These are phyloP conservation scores for Octopus sinensis DNA, from an alignment of 1,140 invertebrate species.

Conservation along the genomic window DNA sequence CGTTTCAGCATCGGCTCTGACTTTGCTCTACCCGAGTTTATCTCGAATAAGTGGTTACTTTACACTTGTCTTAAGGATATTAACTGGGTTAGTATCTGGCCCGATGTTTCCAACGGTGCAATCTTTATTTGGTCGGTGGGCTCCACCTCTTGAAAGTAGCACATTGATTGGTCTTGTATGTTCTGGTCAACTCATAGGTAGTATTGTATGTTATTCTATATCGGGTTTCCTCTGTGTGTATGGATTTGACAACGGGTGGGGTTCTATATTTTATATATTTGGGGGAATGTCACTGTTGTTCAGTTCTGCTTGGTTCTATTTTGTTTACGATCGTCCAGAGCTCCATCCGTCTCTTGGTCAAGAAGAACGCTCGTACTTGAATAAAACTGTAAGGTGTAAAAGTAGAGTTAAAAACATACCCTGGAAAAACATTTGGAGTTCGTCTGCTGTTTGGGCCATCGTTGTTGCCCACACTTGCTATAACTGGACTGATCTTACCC, in stretches of 20 bases:
- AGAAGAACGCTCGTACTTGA: not conserved
- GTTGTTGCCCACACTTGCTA: slow-evolving; percentile 23
- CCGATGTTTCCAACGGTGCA: slow-evolving; percentile 14
- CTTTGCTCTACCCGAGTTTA: slow-evolving; percentile 9
- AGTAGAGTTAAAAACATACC: slow-evolving; percentile 32
- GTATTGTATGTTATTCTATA: slow-evolving; percentile 35
- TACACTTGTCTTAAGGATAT: not conserved
- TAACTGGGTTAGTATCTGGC: slow-evolving; percentile 15
- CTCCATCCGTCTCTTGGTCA: not conserved
- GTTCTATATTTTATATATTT: slow-evolving; percentile 46
- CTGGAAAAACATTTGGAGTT: slow-evolving; percentile 75
- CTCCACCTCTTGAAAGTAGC: not conserved
- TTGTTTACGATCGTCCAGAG: not conserved
- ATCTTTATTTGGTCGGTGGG: not conserved
- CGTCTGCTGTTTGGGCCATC: slow-evolving; percentile 74
- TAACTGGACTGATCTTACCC: slow-evolving; percentile 31
- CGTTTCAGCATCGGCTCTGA: slow-evolving; percentile 10
- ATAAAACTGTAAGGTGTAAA: not conserved
- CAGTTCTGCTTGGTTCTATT: not conserved
- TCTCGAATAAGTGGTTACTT: slow-evolving; percentile 13
- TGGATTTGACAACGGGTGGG: slow-evolving; percentile 45
- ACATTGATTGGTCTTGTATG: not conserved
- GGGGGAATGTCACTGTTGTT: slow-evolving; percentile 23
- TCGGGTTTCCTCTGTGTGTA: slow-evolving; percentile 45
- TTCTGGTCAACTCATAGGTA: slow-evolving; percentile 29